These are phyloP conservation scores for Lycophotia porphyrea DNA, from an alignment of 2,888 invertebrate genomes.

Conservation along the genomic window DNA sequence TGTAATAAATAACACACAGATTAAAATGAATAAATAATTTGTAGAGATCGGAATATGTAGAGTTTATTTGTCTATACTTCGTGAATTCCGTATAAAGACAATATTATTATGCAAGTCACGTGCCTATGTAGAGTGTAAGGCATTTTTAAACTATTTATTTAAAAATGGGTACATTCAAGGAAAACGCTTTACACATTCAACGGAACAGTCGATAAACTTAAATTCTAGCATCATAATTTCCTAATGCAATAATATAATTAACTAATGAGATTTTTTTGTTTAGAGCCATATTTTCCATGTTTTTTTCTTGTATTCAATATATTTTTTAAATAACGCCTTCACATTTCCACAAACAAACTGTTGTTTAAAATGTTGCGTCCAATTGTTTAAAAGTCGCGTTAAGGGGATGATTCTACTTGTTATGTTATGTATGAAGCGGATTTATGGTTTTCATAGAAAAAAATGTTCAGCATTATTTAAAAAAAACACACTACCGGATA, in stretches of 20 bases:
- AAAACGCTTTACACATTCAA: neutral
- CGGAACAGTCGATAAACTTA: neutral
- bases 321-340: too few species aligned
- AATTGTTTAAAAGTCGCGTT: too few species aligned
- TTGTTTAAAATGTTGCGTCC: neutral
- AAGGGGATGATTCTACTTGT: neutral
- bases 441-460: neutral
- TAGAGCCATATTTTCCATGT: neutral
- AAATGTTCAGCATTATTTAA: neutral
- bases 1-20: constrained; percentile 28
- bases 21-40: constrained; percentile 30
- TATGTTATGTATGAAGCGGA: neutral
- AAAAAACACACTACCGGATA: neutral
- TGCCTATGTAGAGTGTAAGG: neutral
- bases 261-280: constrained; percentile 42
- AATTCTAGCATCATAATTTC: constrained; percentile 8
- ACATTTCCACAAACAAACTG: constrained; percentile 22
- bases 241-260: neutral
- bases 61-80: neutral
- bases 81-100: neutral
- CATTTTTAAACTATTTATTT: neutral
- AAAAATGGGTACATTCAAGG: too few species aligned
- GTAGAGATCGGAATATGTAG: neutral
- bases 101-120: neutral
- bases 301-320: neutral